Conservation (phyloP, 1,140 invertebrate genomes). For the Ptiloglossa arizonensis region DNA sequence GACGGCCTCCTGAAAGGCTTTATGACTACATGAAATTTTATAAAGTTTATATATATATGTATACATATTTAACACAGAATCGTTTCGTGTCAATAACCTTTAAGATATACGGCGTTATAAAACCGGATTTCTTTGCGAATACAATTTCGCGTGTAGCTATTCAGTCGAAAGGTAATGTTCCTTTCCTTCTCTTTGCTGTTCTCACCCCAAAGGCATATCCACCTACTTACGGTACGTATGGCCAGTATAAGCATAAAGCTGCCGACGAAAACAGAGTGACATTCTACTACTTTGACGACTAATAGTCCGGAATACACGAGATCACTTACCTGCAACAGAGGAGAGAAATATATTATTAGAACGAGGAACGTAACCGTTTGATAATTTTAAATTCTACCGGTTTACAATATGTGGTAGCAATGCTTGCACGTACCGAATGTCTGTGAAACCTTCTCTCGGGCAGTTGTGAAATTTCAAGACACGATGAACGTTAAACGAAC, state of each 20-base stretch:
- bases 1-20: background rate
- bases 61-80: background rate
- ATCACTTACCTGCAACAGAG: constrained; percentile 74
- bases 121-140: constrained; percentile 53
- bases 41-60: constrained; percentile 1
- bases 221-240: constrained; percentile 56
- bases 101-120: constrained; percentile 54
- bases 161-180: constrained; percentile 37
- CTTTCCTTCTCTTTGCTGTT: constrained; percentile 8
- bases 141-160: constrained; percentile 50
- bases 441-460: background rate
- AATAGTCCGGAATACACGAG: constrained; percentile 33
- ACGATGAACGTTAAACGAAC: background rate
- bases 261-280: constrained; percentile 39
- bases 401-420: background rate
- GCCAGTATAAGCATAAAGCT: constrained; percentile 51
- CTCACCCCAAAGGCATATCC: constrained; percentile 46
- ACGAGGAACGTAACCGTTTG: constrained; percentile 5
- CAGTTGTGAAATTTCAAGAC: too few relatives aligned
- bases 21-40: constrained; percentile 26
- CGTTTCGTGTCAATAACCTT: constrained; percentile 41
- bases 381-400: constrained; percentile 15
- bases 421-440: background rate
- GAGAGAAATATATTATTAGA: constrained; percentile 55
- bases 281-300: constrained; percentile 48